Conservation (phyloP, 2,888 invertebrate genomes). For the Drosophila fulvimacula region DNA sequence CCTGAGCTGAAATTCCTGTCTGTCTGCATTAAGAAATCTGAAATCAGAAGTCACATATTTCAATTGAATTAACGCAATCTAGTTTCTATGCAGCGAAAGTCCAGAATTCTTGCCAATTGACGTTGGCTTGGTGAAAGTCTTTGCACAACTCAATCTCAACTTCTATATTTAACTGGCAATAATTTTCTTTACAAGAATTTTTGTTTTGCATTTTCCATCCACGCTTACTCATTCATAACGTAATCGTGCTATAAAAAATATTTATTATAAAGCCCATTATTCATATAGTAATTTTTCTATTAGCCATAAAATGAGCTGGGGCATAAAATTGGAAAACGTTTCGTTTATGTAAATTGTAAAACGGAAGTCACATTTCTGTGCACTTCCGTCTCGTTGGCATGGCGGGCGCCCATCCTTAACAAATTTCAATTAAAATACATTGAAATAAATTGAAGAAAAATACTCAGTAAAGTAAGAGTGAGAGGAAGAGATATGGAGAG, state of each 20-base stretch:
- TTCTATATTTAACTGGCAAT: background rate
- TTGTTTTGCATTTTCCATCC: background rate
- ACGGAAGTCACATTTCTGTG: slow-evolving; percentile 71
- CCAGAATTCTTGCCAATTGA: slow-evolving; percentile 13
- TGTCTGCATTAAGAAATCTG: background rate
- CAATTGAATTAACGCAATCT: background rate
- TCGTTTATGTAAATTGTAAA: slow-evolving; percentile 52
- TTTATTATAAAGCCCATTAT: background rate
- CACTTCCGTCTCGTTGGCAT: slow-evolving; percentile 59
- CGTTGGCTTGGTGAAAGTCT: background rate
- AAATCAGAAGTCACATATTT: background rate
- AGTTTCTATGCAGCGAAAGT: slow-evolving; percentile 9
- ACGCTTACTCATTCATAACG: slow-evolving; percentile 2
- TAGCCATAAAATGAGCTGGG: slow-evolving; percentile 30
- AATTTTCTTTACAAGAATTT: background rate
- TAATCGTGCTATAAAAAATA: slow-evolving; percentile 1
- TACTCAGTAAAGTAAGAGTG: background rate
- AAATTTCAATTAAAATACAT: slow-evolving; percentile 75
- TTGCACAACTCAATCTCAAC: background rate
- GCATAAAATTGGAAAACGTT: slow-evolving; percentile 35
- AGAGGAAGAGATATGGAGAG: background rate
- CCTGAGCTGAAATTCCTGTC: background rate
- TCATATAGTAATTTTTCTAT: slow-evolving; percentile 21
- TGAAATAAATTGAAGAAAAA: slow-evolving; percentile 71
- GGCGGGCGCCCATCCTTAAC: slow-evolving; percentile 63